These are phyloP conservation scores for Upupa epops DNA, from an alignment of 2,113 vertebrate genomes.

Conservation along the genomic window DNA sequence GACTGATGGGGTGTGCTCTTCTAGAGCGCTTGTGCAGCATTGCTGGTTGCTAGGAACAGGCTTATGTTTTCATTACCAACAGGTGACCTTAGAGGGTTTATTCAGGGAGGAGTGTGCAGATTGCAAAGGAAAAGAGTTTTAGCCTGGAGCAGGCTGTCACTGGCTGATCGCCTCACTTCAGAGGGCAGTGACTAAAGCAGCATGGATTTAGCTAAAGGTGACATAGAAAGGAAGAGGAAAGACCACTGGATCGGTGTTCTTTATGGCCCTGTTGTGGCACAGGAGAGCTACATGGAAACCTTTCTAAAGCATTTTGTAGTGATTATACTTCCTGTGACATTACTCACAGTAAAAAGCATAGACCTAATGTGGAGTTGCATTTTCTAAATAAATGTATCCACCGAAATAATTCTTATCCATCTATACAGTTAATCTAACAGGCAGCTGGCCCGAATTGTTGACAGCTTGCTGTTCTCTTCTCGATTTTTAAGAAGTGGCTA, in stretches of 20 bases:
- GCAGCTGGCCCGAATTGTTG: neutral
- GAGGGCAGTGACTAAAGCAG: neutral
- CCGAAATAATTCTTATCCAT: neutral
- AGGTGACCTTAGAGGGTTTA: neutral
- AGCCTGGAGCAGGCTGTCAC: conserved; percentile 24
- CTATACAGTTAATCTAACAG: neutral
- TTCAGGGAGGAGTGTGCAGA: neutral
- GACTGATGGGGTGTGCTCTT: neutral
- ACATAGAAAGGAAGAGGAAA: neutral
- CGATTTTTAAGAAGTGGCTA: neutral
- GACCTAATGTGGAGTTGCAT: neutral
- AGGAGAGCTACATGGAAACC: neutral
- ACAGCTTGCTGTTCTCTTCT: neutral
- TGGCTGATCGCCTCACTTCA: neutral
- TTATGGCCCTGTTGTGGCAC: neutral
- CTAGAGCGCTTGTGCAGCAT: neutral
- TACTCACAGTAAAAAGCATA: neutral
- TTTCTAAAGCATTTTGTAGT: neutral
- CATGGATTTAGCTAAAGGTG: conserved; percentile 35
- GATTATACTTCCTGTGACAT: neutral
- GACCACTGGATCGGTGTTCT: neutral
- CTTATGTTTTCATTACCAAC: neutral
- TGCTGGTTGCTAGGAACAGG: neutral
- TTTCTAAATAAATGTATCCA: neutral
- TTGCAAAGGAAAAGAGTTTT: neutral